These are phyloP conservation scores for Sparidentex hasta DNA, from an alignment of 2,797 vertebrate genomes.

Conservation along the genomic window DNA sequence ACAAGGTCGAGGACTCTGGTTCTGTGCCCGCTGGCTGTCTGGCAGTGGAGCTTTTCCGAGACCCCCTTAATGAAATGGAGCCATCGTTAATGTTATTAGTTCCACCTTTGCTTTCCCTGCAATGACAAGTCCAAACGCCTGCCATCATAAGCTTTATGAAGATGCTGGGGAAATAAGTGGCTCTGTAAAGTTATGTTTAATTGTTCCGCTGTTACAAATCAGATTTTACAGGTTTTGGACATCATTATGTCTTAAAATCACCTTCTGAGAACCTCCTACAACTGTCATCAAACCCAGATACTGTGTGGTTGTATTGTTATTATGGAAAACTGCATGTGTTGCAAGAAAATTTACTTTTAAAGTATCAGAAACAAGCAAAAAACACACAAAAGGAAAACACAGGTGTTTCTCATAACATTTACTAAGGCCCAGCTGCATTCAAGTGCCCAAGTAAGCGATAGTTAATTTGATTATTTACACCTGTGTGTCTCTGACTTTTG, in stretches of 20 bases:
- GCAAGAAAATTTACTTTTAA: background rate
- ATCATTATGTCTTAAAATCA: background rate
- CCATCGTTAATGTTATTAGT: slow-evolving; percentile 13
- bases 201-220: background rate
- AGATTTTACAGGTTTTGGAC: background rate
- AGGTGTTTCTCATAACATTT: background rate
- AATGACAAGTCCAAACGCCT: background rate
- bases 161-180: background rate
- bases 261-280: background rate
- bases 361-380: background rate
- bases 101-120: slow-evolving; percentile 19
- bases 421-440: background rate
- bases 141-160: background rate
- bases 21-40: background rate
- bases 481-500: background rate
- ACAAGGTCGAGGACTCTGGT: slow-evolving; percentile 11
- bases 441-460: background rate
- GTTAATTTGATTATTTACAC: slow-evolving; percentile 7
- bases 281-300: too few species aligned
- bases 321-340: background rate
- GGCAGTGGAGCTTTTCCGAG: background rate
- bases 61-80: background rate
- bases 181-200: background rate
- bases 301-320: background rate
- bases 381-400: background rate